phyloP scores from a whole-genome alignment of 1,140 invertebrate genomes.

The Zaprionus nigranus region DNA sequence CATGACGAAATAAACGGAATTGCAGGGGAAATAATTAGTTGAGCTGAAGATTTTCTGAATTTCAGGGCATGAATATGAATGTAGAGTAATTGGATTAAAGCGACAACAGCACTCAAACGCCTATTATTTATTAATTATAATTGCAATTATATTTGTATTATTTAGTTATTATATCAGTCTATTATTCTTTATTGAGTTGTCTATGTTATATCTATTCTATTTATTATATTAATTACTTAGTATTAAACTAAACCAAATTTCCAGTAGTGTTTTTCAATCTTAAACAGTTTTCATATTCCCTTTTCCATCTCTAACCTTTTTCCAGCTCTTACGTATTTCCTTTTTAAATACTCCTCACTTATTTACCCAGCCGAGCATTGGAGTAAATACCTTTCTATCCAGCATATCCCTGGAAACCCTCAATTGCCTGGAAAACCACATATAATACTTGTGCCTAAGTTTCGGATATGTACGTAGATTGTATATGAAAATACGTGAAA shows the following conservation, averaged over 20 bases:
- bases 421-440: not conserved
- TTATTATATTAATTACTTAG: too few relatives aligned
- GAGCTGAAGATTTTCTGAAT: not conserved
- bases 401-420: not conserved
- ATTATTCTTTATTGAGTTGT: too few relatives aligned
- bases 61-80: not conserved
- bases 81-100: not conserved
- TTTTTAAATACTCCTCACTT: constrained; percentile 1
- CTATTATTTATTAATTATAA: too few relatives aligned
- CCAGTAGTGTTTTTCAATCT: too few relatives aligned
- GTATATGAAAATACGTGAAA: constrained; percentile 16
- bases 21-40: not conserved
- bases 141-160: too few relatives aligned
- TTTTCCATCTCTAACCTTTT: too few relatives aligned
- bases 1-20: not conserved
- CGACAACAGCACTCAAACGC: too few relatives aligned
- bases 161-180: fast-evolving
- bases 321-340: not conserved
- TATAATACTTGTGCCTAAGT: constrained; percentile 8
- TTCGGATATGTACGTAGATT: constrained; percentile 14
- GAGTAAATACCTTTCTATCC: not conserved
- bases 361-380: not conserved
- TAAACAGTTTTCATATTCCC: too few relatives aligned
- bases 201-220: too few relatives aligned
- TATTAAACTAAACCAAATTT: too few relatives aligned